phyloP scores from a whole-genome alignment of 2,888 invertebrate species.

The Sipha maydis region DNA sequence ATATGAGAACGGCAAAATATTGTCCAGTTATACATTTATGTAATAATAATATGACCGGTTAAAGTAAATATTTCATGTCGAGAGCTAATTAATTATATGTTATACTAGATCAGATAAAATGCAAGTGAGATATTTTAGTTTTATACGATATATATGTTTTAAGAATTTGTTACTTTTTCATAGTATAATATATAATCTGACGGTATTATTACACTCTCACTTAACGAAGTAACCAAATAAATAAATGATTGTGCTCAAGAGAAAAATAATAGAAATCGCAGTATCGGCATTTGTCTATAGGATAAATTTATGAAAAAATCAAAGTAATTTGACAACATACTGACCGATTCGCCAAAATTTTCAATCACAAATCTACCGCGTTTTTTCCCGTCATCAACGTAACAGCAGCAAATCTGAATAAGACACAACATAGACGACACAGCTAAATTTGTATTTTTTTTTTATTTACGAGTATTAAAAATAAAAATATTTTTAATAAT shows the following conservation, averaged over 20 bases:
- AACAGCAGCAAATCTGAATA: conserved; percentile 11
- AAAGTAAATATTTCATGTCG: background rate
- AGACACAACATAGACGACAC: background rate
- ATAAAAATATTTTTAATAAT: too few species aligned
- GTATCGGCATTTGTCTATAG: background rate
- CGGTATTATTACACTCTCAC: too few species aligned
- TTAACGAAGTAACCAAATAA: too few species aligned
- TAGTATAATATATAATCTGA: too few species aligned
- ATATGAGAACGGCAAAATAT: background rate
- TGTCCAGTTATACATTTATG: background rate
- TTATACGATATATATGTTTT: background rate
- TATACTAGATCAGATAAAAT: background rate
- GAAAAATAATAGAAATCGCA: background rate
- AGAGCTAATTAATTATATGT: background rate
- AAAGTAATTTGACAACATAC: background rate
- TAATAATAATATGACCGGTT: too few species aligned
- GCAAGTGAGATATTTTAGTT: background rate
- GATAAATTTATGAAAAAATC: background rate
- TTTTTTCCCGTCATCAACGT: background rate
- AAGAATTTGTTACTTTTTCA: too few species aligned
- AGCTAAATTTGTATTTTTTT: background rate
- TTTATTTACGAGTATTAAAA: background rate
- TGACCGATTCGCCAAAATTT: conserved; percentile 2
- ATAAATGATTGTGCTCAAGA: too few species aligned
- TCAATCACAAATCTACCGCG: background rate